Evolutionary conservation across 2,797 vertebrate genomes (phyloP).

Genomic region (Enteromius radiatus): DNA sequence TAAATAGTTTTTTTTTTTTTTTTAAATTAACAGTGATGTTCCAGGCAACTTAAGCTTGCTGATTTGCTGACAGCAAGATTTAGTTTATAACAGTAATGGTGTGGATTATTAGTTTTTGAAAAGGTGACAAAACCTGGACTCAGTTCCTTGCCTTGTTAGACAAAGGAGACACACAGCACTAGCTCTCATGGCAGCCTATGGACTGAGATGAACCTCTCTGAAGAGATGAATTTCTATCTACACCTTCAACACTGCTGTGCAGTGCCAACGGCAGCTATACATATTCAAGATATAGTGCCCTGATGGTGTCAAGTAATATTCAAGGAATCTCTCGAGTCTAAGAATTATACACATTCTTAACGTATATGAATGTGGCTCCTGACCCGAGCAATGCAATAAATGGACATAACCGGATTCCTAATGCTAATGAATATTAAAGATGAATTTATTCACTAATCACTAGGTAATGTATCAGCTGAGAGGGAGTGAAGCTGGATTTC

Average conservation of each 20-base stretch:
- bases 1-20: not conserved
- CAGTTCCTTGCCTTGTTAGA: slow-evolving; percentile 34
- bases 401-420: slow-evolving; percentile 51
- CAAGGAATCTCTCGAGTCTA: slow-evolving; percentile 42
- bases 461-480: slow-evolving; percentile 57
- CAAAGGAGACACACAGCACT: slow-evolving; percentile 22
- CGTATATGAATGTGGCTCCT: slow-evolving; percentile 40
- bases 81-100: not conserved
- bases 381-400: slow-evolving; percentile 42
- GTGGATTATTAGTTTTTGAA: not conserved
- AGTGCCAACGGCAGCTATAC: slow-evolving; percentile 32
- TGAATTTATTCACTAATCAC: slow-evolving; percentile 61
- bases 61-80: slow-evolving; percentile 8
- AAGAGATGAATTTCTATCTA: slow-evolving; percentile 33
- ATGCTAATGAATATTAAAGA: slow-evolving; percentile 56
- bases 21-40: slow-evolving; percentile 4
- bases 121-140: slow-evolving; percentile 33
- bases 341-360: slow-evolving; percentile 35
- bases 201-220: slow-evolving; percentile 47
- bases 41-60: slow-evolving; percentile 8
- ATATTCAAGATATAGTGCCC: slow-evolving; percentile 39
- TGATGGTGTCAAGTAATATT: slow-evolving; percentile 44
- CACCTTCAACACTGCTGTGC: slow-evolving; percentile 35
- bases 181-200: slow-evolving; percentile 21
- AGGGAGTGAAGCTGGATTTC: slow-evolving; percentile 57